phyloP scores from a whole-genome alignment of 2,888 invertebrate genomes.

The Abrostola triplasia region DNA sequence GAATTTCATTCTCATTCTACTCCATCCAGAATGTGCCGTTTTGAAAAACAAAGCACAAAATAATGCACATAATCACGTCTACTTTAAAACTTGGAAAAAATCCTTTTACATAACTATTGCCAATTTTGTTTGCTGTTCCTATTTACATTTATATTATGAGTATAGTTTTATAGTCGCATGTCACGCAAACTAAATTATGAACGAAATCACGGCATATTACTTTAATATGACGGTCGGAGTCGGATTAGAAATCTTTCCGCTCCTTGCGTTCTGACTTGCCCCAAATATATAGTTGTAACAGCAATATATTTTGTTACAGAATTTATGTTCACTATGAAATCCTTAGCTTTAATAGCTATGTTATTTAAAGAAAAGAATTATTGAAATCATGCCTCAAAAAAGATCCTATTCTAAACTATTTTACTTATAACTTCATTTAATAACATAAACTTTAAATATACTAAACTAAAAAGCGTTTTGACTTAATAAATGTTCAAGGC shows the following conservation, averaged over 20 bases:
- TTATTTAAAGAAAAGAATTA: too few relatives aligned
- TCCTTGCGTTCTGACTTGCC: slow-evolving; percentile 13
- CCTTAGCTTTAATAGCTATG: too few relatives aligned
- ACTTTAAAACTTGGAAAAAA: slow-evolving; percentile 12
- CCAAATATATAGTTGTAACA: slow-evolving; percentile 1
- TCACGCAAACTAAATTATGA: slow-evolving; percentile 42
- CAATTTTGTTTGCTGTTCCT: slow-evolving; percentile 28
- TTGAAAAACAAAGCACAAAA: slow-evolving; percentile 1
- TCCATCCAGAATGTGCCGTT: too few relatives aligned
- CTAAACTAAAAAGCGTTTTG: neutral
- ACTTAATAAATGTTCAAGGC: slow-evolving; percentile 31
- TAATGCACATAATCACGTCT: neutral
- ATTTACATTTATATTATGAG: slow-evolving; percentile 41
- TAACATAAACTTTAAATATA: too few relatives aligned
- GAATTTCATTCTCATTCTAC: too few relatives aligned
- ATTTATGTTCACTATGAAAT: too few relatives aligned
- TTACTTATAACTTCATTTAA: too few relatives aligned
- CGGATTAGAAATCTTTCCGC: slow-evolving; percentile 45
- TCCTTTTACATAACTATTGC: slow-evolving; percentile 13
- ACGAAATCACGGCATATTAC: slow-evolving; percentile 29
- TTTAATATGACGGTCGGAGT: slow-evolving; percentile 23
- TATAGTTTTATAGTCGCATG: slow-evolving; percentile 32
- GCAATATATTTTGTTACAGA: too few relatives aligned
- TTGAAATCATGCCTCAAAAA: too few relatives aligned
- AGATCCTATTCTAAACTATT: too few relatives aligned